Evolutionary conservation across 2,797 vertebrate species (phyloP), one percentile per base, ranked within the genome.

Genomic region (Euthynnus affinis): DNA sequence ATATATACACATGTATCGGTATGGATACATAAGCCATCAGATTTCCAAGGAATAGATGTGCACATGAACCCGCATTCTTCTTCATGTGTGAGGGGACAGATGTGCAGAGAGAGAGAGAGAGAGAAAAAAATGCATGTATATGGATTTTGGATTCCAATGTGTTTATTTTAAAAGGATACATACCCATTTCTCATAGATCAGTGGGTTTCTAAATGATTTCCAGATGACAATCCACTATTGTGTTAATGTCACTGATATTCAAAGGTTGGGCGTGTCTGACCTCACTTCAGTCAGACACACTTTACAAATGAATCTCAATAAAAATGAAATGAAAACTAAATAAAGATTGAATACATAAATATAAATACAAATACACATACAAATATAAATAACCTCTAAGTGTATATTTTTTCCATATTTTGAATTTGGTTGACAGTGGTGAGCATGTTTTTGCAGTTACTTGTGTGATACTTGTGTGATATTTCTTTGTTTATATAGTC

Each of bases 151-250:
- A 87, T 90, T 86, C 79, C 70, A 67, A 14, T 80, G 77, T 92
- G 89, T 87, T 93, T 93, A 79, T 92, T 92, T 94, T 87, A 85
- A 90, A 94, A 94, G 90, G 84, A 93, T 86, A 93, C 91, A 89
- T 91, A 93, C 93, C 94, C 94, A 88, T 93, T 94, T 92, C 93
- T 95, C 93, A 95, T 93, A 92, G 93, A 96, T 97, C 95, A 95
- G 89, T 76, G 44, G 93, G 89, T 91, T 72, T 92, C 94, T 94
- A 95, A 96, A 97, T 97, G 94, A 96, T 91, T 93, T 95, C 94
- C 96, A 96, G 96, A 97, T 96, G 96, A 97, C 94, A 96, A 80
- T 94, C 93, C 90, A 89, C 92, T 94, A 93, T 96, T 95, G 94
- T 93, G 92, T 95, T 96, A 95, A 95, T 92, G 90, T 95, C 91